A percentile compares a stretch with the other conserved stretches of the same genome.
phyloP scores from a whole-genome alignment of 1,140 invertebrate species.

The Leptinotarsa texana region DNA sequence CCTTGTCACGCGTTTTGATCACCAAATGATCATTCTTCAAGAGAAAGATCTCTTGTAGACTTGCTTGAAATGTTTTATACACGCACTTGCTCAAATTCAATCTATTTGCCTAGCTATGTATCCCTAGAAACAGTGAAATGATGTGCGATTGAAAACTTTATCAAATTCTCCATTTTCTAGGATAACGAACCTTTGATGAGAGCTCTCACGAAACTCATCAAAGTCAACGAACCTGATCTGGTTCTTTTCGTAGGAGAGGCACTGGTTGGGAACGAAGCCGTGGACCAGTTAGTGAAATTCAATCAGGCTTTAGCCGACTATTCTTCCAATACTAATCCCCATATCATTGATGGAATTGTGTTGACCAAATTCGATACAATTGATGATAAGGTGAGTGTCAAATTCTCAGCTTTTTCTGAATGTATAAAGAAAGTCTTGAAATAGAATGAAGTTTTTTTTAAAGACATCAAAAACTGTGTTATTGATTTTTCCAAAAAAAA shows the following conservation, averaged over 20 bases:
- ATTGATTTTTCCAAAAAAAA: too few species aligned
- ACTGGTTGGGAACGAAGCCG: conserved; percentile 99
- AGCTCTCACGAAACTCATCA: conserved; percentile 89
- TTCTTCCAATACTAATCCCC: conserved; percentile 79
- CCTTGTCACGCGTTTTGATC: too few species aligned
- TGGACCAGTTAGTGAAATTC: conserved; percentile 98
- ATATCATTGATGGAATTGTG: conserved; percentile 96
- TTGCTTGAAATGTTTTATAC: too few species aligned
- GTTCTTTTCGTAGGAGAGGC: conserved; percentile 99
- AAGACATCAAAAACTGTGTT: too few species aligned
- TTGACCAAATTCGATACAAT: conserved; percentile 99
- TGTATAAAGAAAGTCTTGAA: neutral
- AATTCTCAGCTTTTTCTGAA: neutral
- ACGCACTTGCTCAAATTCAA: too few species aligned
- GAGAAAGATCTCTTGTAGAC: too few species aligned
- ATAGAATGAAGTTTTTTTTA: too few species aligned
- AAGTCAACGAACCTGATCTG: conserved; percentile 92
- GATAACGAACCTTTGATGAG: conserved; percentile 99
- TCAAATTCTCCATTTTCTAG: conserved; percentile 29
- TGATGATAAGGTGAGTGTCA: conserved; percentile 87
- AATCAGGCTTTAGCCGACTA: conserved; percentile 95
- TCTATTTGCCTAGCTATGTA: too few species aligned
- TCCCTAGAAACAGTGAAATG: too few species aligned
- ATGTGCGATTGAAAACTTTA: too few species aligned
- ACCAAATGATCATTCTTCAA: too few species aligned